Base-by-base conservation (phyloP, 1,140 invertebrate genomes). In the Drosophila ficusphila region DNA sequence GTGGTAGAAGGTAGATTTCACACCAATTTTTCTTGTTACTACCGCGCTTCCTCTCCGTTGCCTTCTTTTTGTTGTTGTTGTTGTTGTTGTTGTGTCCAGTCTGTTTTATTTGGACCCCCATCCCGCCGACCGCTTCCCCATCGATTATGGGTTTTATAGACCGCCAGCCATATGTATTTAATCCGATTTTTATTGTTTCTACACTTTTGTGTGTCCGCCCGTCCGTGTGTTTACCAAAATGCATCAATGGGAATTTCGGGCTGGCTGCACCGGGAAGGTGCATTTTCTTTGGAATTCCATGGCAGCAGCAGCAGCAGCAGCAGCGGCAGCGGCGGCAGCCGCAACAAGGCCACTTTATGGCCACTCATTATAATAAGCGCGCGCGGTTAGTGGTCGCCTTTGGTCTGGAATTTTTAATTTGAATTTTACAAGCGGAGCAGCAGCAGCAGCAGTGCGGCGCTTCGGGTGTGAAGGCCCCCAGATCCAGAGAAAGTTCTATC, bases 111-210 rank as follows among this genome's bases (percentile, higher is more conserved):
- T 46, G 29, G 39, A 21, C 39, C 41, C 23, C 41, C 19, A 44
- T 25, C 23, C 7, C 11, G 60, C 75, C 79, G 39, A 54, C 79
- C 81, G 67, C 23, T 23, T 61, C 81, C 62, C 76, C 81, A 88
- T 88, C 82, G 82, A 85, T 85, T 85, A 88, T 85, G 77, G 76
- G 67, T 65, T 81, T 81, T 81, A 85, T 73, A 69, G 79, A 68
- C 67, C 77, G 58, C 65, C 77, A 71, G 52, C 71, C 62, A 56
- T 74, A 74, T 78, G 83, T 76, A 77, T 89, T 89, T 89, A 89
- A 89, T 86, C 79, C 76, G 85, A 70, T 89, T 89, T 89, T 89
- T 89, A 89, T 89, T 89, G 79, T 89, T 85, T 89, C 85, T 89
- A 89, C 83, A 89, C 85, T 79, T 78, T 81, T 67, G 64, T 71